Conservation (phyloP, 2,113 vertebrate genomes). For the Anolis sagrei region DNA sequence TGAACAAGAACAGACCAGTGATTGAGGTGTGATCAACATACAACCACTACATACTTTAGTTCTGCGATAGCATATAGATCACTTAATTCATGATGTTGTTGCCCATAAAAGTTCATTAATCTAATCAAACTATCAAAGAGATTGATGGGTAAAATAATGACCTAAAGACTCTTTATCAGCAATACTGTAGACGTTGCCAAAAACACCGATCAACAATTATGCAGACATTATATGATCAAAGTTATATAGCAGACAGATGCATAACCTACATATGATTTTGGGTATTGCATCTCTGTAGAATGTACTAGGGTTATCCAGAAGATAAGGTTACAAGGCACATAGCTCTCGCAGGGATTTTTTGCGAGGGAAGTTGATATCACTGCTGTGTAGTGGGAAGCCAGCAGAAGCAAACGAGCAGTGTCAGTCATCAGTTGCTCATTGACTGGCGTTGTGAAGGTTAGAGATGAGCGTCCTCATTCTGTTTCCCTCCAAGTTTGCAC, state of each 20-base stretch:
- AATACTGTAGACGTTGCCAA: background rate
- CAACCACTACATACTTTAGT: background rate
- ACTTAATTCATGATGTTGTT: background rate
- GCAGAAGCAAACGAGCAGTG: too few relatives aligned
- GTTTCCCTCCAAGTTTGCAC: too few relatives aligned
- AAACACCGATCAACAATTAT: background rate
- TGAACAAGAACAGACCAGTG: background rate
- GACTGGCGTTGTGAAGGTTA: too few relatives aligned
- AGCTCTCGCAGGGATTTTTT: too few relatives aligned
- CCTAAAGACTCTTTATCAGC: background rate
- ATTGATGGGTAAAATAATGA: background rate
- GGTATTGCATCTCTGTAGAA: background rate
- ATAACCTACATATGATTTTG: background rate
- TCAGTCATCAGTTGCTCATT: too few relatives aligned
- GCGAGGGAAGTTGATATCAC: too few relatives aligned
- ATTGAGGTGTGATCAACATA: background rate
- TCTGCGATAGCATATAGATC: background rate
- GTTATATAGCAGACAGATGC: background rate
- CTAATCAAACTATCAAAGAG: background rate
- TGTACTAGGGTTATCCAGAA: too few relatives aligned
- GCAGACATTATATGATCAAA: background rate
- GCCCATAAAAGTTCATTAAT: background rate
- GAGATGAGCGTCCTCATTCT: too few relatives aligned
- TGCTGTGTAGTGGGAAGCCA: too few relatives aligned
- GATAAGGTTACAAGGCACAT: too few relatives aligned